Base-by-base conservation (phyloP, 2,113 vertebrate species). In the Nanorana parkeri region DNA sequence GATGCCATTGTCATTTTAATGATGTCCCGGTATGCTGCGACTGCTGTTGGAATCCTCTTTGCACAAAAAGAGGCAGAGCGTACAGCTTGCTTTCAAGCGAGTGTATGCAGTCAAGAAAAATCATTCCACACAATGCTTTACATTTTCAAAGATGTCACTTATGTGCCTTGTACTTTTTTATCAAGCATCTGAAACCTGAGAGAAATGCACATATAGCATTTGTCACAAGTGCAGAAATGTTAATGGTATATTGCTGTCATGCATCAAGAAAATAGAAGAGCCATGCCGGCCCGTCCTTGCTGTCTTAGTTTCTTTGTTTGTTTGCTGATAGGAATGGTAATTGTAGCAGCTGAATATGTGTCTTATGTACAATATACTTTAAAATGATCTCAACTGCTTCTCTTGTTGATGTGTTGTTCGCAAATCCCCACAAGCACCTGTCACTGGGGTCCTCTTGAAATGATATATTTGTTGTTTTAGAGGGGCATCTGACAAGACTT, bases 391-490 rank as follows among this genome's bases (percentile, higher is more conserved):
- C 87, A 88, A 86, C 61, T 72, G 65, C 78, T 84, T 21, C 11
- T 61, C 32, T 36, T 32, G 16, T 8, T 23, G 4, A 87, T 89
- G 84, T 86, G 86, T 78, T 82, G 65, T 81, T 84, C 81, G 86
- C 65, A 84, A 85, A 79, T 78, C 84, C 79, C 86, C 78, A 88
- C 88, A 80, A 88, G 89, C 94, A 94, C 92, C 92, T 94, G 93
- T 94, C 89, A 88, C 89, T 85, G 85, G 88, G 87, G 89, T 92
- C 90, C 82, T 91, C 80, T 82, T 88, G 87, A 87, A 85, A 90
- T 90, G 89, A 91, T 90, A 87, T 89, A 89, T 89, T 88, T 85
- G 84, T 91, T 89, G 85, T 87, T 84, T 83, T 86, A 80, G 83
- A 90, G 84, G 87, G 81, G 79, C 86, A 83, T 84, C 24, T 86